Evolutionary conservation across 2,797 vertebrate species (phyloP).

Genomic region (Mormyrops attenuatus): DNA sequence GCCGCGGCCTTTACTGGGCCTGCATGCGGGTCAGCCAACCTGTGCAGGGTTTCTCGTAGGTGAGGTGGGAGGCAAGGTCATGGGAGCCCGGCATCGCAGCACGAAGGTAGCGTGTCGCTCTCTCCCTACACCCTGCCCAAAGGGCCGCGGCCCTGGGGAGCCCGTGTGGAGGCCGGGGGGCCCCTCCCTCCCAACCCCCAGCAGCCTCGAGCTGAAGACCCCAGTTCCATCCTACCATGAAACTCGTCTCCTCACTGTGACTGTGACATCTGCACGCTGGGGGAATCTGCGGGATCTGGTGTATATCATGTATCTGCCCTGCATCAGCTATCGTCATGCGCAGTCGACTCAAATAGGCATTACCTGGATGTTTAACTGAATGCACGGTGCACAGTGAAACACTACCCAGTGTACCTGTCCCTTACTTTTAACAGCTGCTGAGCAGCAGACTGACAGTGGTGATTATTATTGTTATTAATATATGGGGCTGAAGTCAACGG

Average conservation of each 20-base stretch:
- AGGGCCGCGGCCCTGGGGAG: neutral
- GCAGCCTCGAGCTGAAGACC: neutral
- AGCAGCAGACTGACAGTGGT: neutral
- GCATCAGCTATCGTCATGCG: conserved; percentile 8
- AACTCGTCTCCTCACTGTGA: neutral
- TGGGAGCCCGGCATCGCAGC: neutral
- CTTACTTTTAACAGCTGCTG: neutral
- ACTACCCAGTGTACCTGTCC: neutral
- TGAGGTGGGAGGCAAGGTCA: neutral
- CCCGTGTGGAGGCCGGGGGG: neutral
- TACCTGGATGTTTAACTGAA: neutral
- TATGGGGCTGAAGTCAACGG: neutral
- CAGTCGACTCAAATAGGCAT: neutral
- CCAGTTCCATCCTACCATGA: neutral
- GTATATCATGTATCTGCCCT: neutral
- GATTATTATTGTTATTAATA: neutral
- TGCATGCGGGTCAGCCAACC: conserved; percentile 90
- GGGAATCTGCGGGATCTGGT: neutral
- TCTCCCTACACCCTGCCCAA: neutral
- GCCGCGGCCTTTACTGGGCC: conserved; percentile 82
- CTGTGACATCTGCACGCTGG: neutral
- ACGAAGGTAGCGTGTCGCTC: neutral
- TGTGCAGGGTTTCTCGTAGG: conserved; percentile 80
- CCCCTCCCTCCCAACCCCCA: neutral
- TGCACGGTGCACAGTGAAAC: neutral